A percentile compares a stretch with the other conserved stretches of the same genome.
These are phyloP conservation scores for Eristalis intricaria DNA, from an alignment of 2,888 invertebrate genomes.

Conservation along the genomic window DNA sequence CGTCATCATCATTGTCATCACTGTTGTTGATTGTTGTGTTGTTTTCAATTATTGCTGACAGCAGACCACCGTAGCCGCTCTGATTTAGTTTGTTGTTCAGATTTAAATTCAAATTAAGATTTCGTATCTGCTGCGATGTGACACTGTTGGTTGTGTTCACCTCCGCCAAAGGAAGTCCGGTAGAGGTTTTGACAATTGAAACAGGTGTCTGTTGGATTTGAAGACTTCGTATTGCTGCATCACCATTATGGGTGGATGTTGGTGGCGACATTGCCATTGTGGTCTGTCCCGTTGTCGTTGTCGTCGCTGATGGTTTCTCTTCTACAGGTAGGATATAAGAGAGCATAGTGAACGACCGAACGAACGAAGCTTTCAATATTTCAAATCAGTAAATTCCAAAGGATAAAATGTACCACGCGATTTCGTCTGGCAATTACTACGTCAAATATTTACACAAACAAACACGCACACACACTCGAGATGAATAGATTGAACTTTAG, in stretches of 20 bases:
- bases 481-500: constrained; percentile 17
- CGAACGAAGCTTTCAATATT: constrained; percentile 19
- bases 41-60: constrained; percentile 69
- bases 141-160: constrained; percentile 15
- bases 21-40: constrained; percentile 73
- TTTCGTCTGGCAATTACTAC: constrained; percentile 21
- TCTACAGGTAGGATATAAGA: constrained; percentile 91
- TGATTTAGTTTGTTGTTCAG: constrained; percentile 63
- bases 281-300: constrained; percentile 61
- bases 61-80: constrained; percentile 55
- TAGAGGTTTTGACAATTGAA: constrained; percentile 61
- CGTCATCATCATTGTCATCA: constrained; percentile 73
- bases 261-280: constrained; percentile 64
- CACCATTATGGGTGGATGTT: constrained; percentile 42
- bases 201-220: constrained; percentile 65
- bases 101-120: constrained; percentile 63
- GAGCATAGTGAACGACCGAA: constrained; percentile 83
- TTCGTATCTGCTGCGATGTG: constrained; percentile 28
- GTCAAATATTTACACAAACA: not conserved
- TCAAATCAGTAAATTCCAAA: constrained; percentile 6
- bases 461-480: not conserved
- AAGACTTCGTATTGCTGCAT: constrained; percentile 44
- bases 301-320: constrained; percentile 87
- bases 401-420: constrained; percentile 32
- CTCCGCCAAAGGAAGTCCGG: not conserved